These are phyloP conservation scores for Epinephelus cyanopodus DNA, from an alignment of 2,113 vertebrate genomes.

Conservation along the genomic window DNA sequence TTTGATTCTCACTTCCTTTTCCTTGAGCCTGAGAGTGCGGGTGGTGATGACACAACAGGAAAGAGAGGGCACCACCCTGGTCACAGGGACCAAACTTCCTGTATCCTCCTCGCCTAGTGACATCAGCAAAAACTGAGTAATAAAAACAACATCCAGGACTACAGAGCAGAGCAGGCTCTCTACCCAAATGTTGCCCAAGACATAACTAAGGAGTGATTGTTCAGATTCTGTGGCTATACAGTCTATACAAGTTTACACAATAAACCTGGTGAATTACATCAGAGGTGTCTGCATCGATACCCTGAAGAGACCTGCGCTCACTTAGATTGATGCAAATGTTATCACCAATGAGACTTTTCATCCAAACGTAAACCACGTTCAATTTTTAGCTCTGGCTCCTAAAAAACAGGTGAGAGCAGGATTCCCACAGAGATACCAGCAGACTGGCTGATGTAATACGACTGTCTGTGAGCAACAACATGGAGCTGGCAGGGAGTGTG, in stretches of 20 bases:
- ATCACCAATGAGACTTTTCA: not conserved
- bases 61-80: constrained; percentile 32
- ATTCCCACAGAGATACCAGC: not conserved
- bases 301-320: not conserved
- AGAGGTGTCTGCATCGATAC: not conserved
- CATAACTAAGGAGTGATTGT: constrained; percentile 8
- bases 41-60: constrained; percentile 70
- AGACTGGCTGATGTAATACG: not conserved
- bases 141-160: constrained; percentile 14
- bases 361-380: not conserved
- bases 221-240: not conserved
- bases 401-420: constrained; percentile 6
- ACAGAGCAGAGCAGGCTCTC: not conserved
- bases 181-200: constrained; percentile 30
- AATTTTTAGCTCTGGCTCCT: not conserved
- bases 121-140: constrained; percentile 57
- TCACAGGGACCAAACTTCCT: constrained; percentile 66
- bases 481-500: constrained; percentile 7
- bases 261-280: constrained; percentile 18
- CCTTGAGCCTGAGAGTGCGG: not conserved
- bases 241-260: constrained; percentile 16
- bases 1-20: constrained; percentile 68
- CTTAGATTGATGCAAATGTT: not conserved
- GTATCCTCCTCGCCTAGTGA: constrained; percentile 42
- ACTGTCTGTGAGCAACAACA: constrained; percentile 10